Evolutionary conservation across 2,113 vertebrate species (phyloP), one percentile per base, ranked within the genome.

Genomic region (Otus sunia): DNA sequence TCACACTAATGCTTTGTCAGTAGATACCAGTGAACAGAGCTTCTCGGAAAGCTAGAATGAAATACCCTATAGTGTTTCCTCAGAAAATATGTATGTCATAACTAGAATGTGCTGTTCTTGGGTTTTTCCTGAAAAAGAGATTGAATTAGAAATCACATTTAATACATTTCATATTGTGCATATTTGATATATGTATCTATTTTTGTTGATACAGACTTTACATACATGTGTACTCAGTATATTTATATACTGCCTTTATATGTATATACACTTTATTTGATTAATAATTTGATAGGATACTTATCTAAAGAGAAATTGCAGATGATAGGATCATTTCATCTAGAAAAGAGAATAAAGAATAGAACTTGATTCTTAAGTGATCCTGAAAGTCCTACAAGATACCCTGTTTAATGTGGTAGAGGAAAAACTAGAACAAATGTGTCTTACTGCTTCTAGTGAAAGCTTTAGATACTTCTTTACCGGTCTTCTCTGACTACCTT

Each of bases 141-240:
- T 15, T 45, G 1, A 45, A 34, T 71, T 62, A 36, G 5, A 12
- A 71, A 34, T 71, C 6, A 10, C 4, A 19, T 63, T 73, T 83
- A 75, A n/a, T 45, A 8, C 2, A 18, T 68, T 78, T n/a, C 86
- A 22, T 81, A 60, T 30, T 36, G 26, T 0, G 1, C 2, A 7
- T 59, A 71, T 81, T 90, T 85, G 6, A 62, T 39, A 43, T 13
- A 32, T 2, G 1, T 36, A 12, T 23, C 7, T 55, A 7, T 53
- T 62, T 86, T 76, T 90, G 10, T 43, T 94, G 43, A 32, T 66
- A 26, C 2, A 23, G 32, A 16, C 9, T 50, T 72, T 45, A 45
- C 43, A 45, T 17, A 45, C 17, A 26, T 6, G 15, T 45, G 10
- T 52, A 37, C 43, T 75, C 37, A 16, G 5, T 32, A 2, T 74